Percentiles rank a stretch among this genome's conserved stretches.
phyloP scores from a whole-genome alignment of 2,888 invertebrate genomes.

The Eilema depressum region DNA sequence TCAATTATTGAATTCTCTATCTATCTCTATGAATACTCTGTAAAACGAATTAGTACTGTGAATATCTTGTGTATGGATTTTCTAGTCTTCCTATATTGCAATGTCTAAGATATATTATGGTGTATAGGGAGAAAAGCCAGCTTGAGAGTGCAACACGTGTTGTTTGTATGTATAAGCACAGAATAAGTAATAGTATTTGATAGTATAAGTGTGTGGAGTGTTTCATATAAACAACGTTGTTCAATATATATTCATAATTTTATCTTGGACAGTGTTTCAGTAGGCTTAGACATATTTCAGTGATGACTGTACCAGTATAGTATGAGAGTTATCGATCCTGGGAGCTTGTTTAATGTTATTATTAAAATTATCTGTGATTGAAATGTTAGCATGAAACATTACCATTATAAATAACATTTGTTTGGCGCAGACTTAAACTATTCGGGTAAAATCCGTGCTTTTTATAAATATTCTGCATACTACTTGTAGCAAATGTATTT shows the following conservation, averaged over 20 bases:
- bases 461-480: too few relatives aligned
- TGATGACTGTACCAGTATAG: conserved; percentile 35
- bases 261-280: conserved; percentile 46
- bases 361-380: not conserved
- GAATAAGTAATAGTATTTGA: not conserved
- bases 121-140: not conserved
- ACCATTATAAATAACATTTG: not conserved
- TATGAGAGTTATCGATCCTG: conserved; percentile 19
- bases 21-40: conserved; percentile 42
- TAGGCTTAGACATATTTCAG: conserved; percentile 48
- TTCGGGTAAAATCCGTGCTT: too few relatives aligned
- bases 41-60: conserved; percentile 42
- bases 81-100: conserved; percentile 54
- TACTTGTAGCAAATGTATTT: not conserved
- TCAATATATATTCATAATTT: conserved; percentile 37
- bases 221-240: not conserved
- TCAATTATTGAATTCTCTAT: conserved; percentile 35
- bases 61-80: conserved; percentile 47
- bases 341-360: not conserved
- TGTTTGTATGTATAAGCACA: conserved; percentile 9
- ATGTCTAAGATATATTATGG: conserved; percentile 52
- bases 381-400: not conserved
- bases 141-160: not conserved
- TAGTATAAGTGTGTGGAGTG: not conserved
- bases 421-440: too few relatives aligned